These are phyloP conservation scores for Phalacrocorax brasilianus DNA, from an alignment of 2,113 vertebrate species.

Conservation along the genomic window DNA sequence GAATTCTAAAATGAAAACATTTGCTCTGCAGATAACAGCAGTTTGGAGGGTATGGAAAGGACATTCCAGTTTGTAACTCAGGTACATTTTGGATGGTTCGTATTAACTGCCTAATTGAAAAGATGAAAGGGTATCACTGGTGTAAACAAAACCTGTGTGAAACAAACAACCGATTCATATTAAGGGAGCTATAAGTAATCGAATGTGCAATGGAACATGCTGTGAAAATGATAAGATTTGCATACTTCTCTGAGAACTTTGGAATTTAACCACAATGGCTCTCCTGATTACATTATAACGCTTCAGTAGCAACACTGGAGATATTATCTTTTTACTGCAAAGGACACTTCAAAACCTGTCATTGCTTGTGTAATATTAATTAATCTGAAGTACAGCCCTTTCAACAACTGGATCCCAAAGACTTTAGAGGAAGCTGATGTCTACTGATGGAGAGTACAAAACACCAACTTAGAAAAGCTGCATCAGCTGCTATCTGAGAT, in stretches of 20 bases:
- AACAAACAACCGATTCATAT: background rate
- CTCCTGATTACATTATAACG: background rate
- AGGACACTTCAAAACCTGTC: background rate
- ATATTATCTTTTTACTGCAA: background rate
- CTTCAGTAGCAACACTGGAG: background rate
- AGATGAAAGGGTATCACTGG: background rate
- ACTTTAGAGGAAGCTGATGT: background rate
- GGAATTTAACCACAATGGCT: background rate
- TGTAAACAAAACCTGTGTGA: constrained; percentile 50
- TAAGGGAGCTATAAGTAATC: background rate
- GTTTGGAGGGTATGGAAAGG: constrained; percentile 17
- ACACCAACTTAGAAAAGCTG: background rate
- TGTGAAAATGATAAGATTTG: constrained; percentile 38
- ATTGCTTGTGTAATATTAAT: background rate
- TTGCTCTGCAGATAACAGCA: constrained; percentile 13
- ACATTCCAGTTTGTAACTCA: background rate
- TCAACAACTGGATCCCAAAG: background rate
- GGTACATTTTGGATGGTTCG: background rate
- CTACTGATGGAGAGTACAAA: background rate
- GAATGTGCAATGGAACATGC: background rate
- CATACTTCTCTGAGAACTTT: background rate
- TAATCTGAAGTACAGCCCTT: background rate
- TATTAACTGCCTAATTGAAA: constrained; percentile 4
- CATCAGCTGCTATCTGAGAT: background rate
- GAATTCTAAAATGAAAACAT: constrained; percentile 16